Evolutionary conservation across 1,140 invertebrate genomes (phyloP).

Genomic region (Drusus annulatus): DNA sequence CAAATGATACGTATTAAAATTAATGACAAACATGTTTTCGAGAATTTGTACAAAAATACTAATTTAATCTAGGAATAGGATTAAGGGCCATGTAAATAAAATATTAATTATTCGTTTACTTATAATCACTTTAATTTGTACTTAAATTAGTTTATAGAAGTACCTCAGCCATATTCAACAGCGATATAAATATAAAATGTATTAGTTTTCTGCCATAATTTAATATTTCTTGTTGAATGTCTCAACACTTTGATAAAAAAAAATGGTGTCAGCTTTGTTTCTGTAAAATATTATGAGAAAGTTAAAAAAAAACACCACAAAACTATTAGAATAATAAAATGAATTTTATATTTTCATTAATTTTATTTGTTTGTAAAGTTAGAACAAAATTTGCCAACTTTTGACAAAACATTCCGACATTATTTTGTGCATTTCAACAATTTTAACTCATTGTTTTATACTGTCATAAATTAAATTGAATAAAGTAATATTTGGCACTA

Average conservation of each 20-base stretch:
- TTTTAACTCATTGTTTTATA: neutral
- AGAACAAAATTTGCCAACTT: too few relatives aligned
- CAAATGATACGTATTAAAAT: conserved; percentile 48
- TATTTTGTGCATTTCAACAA: neutral
- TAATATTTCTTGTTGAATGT: too few relatives aligned
- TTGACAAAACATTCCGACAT: too few relatives aligned
- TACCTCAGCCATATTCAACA: conserved; percentile 41
- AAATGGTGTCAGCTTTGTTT: too few relatives aligned
- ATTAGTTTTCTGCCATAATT: conserved; percentile 11
- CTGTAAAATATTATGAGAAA: too few relatives aligned
- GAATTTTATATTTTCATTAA: too few relatives aligned
- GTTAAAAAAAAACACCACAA: too few relatives aligned
- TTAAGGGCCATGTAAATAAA: conserved; percentile 46
- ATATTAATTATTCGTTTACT: conserved; percentile 7
- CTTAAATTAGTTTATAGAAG: conserved; percentile 37
- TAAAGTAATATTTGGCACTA: neutral
- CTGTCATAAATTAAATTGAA: neutral
- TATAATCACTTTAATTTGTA: conserved; percentile 44
- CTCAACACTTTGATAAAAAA: too few relatives aligned
- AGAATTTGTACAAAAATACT: conserved; percentile 49
- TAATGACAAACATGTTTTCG: conserved; percentile 35
- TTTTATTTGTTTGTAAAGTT: too few relatives aligned
- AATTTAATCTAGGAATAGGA: conserved; percentile 2
- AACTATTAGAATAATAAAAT: too few relatives aligned
- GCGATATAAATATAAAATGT: conserved; percentile 24